Evolutionary conservation across 1,140 invertebrate species (phyloP), one percentile per base, ranked within the genome.

Genomic region (Lepidurus packardi): DNA sequence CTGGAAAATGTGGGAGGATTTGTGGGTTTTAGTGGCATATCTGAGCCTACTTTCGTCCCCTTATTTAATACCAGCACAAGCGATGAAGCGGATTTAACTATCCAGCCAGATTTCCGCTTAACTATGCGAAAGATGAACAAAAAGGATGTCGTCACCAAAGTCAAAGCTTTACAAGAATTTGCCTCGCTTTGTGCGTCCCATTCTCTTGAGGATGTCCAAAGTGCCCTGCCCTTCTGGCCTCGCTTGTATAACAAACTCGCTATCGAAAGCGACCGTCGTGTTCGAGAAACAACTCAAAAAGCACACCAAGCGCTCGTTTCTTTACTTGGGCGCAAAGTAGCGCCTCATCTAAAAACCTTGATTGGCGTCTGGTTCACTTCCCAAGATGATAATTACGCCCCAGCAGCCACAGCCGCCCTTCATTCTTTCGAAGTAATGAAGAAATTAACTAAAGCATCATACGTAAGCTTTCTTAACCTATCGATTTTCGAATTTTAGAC

Each of bases 81-180:
- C 74, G 82, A 88, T 73, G 89, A 90, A 79, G 84, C 86, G 6
- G 86, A 85, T 78, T 84, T 21, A n/a, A 75, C 42, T 6, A 73
- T 91, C n/a, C 88, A 89, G 82, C 84, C 87, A 21, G 87, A 87
- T 82, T 89, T 91, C 82, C 89, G 90, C 81, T 82, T 92, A 8
- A 86, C 90, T 43, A 84, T 93, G 21, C 91, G 91, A 78, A 92
- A 92, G 85, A 89, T 96, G 85, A 89, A 88, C 34, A 97, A 97
- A 84, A 94, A 93, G 84, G 94, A 96, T 89, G 85, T 89, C 5
- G 91, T 90, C 1, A 97, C 94, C 6, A 95, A 94, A 85, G 88
- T 91, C 45, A 96, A 95, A 87, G 93, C 92, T 6, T 83, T 94
- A 24, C 91, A 93, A 85, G 93, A 95, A 85, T 92, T 95, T 83